Evolutionary conservation across 2,888 invertebrate genomes (phyloP).

Genomic region (Thumatha senex): DNA sequence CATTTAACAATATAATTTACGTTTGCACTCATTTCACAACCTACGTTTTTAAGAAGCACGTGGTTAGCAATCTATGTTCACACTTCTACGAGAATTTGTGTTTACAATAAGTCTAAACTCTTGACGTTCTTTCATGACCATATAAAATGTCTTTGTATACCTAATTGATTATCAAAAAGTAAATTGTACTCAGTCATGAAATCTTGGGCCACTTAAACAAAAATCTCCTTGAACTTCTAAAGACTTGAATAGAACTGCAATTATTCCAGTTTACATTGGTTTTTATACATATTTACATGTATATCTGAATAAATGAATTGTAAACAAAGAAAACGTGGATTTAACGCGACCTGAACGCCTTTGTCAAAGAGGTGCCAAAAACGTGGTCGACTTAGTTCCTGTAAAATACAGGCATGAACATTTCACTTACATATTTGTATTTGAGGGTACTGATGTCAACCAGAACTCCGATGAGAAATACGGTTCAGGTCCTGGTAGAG

Average conservation of each 20-base stretch:
- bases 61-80: conserved; percentile 16
- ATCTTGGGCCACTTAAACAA: conserved; percentile 19
- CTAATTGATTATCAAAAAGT: conserved; percentile 45
- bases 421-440: too few species aligned
- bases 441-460: too few species aligned
- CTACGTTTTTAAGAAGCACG: conserved; percentile 54
- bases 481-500: too few species aligned
- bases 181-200: conserved; percentile 46
- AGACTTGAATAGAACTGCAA: conserved; percentile 47
- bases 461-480: too few species aligned
- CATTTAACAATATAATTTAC: conserved; percentile 51
- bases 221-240: conserved; percentile 27
- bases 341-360: too few species aligned
- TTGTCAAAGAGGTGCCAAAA: too few species aligned
- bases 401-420: too few species aligned
- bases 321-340: too few species aligned
- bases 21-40: conserved; percentile 45
- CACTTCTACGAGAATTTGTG: conserved; percentile 24
- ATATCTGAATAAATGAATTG: too few species aligned
- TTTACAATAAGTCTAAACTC: conserved; percentile 28
- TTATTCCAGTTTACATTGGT: conserved; percentile 41
- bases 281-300: conserved; percentile 42
- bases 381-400: too few species aligned
- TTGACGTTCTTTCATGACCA: conserved; percentile 33
- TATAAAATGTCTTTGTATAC: conserved; percentile 51